phyloP scores from a whole-genome alignment of 2,888 invertebrate genomes.

The Thera obeliscata region DNA sequence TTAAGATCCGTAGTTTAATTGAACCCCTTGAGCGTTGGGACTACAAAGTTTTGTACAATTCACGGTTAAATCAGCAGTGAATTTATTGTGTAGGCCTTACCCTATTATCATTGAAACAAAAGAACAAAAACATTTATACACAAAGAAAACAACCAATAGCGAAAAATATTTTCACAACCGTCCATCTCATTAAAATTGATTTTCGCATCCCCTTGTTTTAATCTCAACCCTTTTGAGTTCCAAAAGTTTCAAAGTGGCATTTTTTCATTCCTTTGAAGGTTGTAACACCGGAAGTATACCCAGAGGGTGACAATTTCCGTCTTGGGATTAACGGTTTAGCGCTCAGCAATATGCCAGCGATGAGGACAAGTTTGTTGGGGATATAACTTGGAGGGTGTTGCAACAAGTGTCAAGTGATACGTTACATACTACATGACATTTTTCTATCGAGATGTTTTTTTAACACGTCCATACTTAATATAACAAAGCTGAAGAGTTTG shows the following conservation, averaged over 20 bases:
- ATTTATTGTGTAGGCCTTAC: background rate
- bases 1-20: constrained; percentile 63
- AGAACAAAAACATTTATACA: too few species aligned
- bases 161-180: background rate
- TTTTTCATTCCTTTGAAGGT: constrained; percentile 46
- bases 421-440: too few species aligned
- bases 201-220: constrained; percentile 25
- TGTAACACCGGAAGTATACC: constrained; percentile 64
- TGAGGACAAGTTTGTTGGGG: constrained; percentile 22
- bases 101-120: too few species aligned
- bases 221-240: constrained; percentile 26
- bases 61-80: constrained; percentile 5
- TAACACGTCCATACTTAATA: too few species aligned
- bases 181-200: background rate
- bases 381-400: constrained; percentile 18
- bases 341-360: constrained; percentile 39
- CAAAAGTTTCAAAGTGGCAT: constrained; percentile 37
- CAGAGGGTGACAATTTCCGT: constrained; percentile 71
- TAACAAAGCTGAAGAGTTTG: too few species aligned
- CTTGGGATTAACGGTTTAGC: constrained; percentile 58
- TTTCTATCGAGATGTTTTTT: too few species aligned
- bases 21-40: constrained; percentile 47
- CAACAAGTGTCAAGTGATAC: constrained; percentile 19
- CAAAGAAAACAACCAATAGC: too few species aligned
- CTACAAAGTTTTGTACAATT: constrained; percentile 19